Conservation (phyloP, 2,888 invertebrate genomes). For the Phoenoteleia sp. region DNA sequence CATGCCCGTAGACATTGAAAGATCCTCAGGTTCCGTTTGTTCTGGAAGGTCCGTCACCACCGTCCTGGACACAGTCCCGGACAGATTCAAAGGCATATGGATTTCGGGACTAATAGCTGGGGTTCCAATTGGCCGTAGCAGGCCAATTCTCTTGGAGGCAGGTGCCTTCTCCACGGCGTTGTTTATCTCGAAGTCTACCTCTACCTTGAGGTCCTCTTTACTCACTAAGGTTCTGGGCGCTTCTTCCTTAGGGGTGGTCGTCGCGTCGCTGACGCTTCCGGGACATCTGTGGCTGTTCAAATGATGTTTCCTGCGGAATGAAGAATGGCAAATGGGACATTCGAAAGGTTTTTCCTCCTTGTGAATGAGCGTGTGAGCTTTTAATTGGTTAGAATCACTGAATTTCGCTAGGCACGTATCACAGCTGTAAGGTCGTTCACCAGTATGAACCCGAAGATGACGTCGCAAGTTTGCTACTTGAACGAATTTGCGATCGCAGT, state of each 20-base stretch:
- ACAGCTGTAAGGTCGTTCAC: constrained; percentile 96
- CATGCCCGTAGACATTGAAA: constrained; percentile 91
- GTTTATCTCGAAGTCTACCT: constrained; percentile 84
- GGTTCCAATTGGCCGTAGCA: constrained; percentile 72
- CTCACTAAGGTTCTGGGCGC: constrained; percentile 79
- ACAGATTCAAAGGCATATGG: constrained; percentile 88
- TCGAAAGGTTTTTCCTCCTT: constrained; percentile 96
- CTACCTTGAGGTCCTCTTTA: constrained; percentile 82
- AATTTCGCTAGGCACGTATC: constrained; percentile 95
- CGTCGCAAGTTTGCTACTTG: constrained; percentile 97
- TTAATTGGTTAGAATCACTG: constrained; percentile 97
- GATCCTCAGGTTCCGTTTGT: constrained; percentile 97
- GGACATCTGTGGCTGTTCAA: constrained; percentile 94
- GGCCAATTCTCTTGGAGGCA: constrained; percentile 67
- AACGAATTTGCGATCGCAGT: constrained; percentile 97
- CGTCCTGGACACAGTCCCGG: constrained; percentile 81
- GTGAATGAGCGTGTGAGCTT: constrained; percentile 96
- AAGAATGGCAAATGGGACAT: constrained; percentile 92
- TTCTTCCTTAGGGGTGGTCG: constrained; percentile 71
- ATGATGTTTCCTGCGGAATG: constrained; percentile 95
- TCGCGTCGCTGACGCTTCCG: constrained; percentile 78
- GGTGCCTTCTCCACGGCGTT: constrained; percentile 88
- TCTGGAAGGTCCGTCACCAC: constrained; percentile 88
- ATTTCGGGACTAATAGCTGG: constrained; percentile 82
- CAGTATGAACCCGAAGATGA: constrained; percentile 96